phyloP scores from a whole-genome alignment of 2,113 vertebrate species.

The Choloepus hoffmanni region DNA sequence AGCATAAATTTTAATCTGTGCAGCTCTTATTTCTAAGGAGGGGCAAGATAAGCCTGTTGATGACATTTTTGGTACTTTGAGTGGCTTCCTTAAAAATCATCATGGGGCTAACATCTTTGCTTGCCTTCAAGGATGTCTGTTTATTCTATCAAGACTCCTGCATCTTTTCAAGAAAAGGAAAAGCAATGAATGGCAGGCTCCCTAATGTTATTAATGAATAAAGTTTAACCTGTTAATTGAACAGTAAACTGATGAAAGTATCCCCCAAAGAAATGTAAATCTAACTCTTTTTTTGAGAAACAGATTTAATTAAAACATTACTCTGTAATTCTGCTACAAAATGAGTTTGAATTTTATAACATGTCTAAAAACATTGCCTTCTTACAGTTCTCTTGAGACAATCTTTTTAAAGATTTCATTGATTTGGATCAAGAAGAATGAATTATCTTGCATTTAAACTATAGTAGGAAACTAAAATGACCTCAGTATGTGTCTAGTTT shows the following conservation, averaged over 20 bases:
- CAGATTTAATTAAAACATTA: conserved; percentile 57
- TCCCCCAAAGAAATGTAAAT: conserved; percentile 90
- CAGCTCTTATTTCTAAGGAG: conserved; percentile 94
- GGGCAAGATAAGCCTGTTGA: conserved; percentile 91
- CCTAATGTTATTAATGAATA: conserved; percentile 86
- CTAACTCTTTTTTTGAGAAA: conserved; percentile 84
- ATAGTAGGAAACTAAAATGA: conserved; percentile 78
- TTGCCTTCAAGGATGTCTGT: conserved; percentile 93
- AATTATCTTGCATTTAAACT: conserved; percentile 38
- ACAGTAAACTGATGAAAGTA: conserved; percentile 85
- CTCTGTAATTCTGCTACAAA: conserved; percentile 80
- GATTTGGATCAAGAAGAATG: conserved; percentile 85
- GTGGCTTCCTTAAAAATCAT: conserved; percentile 93
- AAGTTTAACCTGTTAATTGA: conserved; percentile 85
- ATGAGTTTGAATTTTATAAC: conserved; percentile 68
- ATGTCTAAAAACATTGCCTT: conserved; percentile 77
- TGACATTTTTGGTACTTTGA: conserved; percentile 91
- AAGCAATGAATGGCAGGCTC: conserved; percentile 86
- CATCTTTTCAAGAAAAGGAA: conserved; percentile 92
- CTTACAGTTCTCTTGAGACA: conserved; percentile 86
- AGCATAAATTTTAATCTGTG: conserved; percentile 92
- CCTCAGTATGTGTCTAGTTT: conserved; percentile 72
- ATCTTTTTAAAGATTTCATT: conserved; percentile 84
- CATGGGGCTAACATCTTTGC: conserved; percentile 91
- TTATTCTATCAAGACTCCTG: conserved; percentile 89